Evolutionary conservation across 1,140 invertebrate species (phyloP), one percentile per base, ranked within the genome.

Genomic region (Vollenhovia emeryi): DNA sequence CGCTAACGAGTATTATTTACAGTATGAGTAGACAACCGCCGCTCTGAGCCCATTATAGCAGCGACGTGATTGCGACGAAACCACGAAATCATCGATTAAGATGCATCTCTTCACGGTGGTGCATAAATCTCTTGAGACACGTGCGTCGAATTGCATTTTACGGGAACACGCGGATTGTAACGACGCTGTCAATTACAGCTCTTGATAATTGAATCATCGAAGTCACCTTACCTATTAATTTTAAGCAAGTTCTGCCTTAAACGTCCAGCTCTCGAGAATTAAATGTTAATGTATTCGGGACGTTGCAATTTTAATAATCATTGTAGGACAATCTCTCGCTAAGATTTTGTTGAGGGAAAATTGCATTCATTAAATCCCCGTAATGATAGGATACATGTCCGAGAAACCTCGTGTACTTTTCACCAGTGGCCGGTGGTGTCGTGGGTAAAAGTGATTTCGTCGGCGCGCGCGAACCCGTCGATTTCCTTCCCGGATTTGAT

Each of bases 1-100:
- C 64, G 62, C 90, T 93, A 92, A 74, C 75, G 90, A 90, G 87
- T 84, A 89, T 85, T 93, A 93, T 93, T 90, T 93, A 93, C 92
- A 93, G 57, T 88, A 85, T 86, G 86, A 89, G 64, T 88, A 89
- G 64, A 59, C 57, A 89, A 89, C 73, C 80, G 87, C 73, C 60
- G 59, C 59, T 45, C 83, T 33, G 79, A 86, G 43, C 62, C 76
- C 50, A 18, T 78, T 48, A 24, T 30, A 74, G 27, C 73, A 55
- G 57, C 66, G 66, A 71, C 50, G 27, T 57, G 66, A 57, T 36
- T 43, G 45, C 60, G 75, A 66, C 45, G 33, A 57, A 71, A 24
- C 18, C 40, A 45, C 11, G 18, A 57, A 73, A 57, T 73, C 11
- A 9, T 71, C 18, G 30, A 66, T 36, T 27, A 57, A 74, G 21